phyloP scores from a whole-genome alignment of 1,140 invertebrate genomes.

The Zaprionus vittiger region DNA sequence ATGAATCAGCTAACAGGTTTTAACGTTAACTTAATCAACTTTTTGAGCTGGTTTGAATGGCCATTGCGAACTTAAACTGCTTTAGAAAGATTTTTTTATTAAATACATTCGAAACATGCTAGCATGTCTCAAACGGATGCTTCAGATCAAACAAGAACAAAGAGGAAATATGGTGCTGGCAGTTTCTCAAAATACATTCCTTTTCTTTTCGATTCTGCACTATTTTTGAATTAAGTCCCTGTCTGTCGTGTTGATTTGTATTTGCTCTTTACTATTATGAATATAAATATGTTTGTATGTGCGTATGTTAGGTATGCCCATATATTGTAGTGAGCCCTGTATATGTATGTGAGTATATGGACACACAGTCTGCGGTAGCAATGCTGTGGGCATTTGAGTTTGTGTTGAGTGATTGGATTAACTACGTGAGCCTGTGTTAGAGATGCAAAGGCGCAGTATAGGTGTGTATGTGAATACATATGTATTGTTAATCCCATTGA shows the following conservation, averaged over 20 bases:
- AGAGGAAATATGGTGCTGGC: conserved; percentile 70
- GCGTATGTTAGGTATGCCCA: conserved; percentile 11
- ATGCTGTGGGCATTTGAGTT: conserved; percentile 43
- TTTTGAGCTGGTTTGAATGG: too few species aligned
- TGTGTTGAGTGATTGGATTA: conserved; percentile 61
- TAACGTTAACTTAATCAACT: background rate
- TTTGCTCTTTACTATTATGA: conserved; percentile 27
- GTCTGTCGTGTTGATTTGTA: conserved; percentile 71
- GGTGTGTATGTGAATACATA: background rate
- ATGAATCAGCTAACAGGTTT: background rate
- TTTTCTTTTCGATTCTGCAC: conserved; percentile 57
- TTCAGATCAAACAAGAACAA: conserved; percentile 20
- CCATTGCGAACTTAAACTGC: too few species aligned
- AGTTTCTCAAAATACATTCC: conserved; percentile 56
- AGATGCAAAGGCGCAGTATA: background rate
- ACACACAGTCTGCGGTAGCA: conserved; percentile 54
- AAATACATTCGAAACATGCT: background rate
- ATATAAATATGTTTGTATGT: conserved; percentile 1
- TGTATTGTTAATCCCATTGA: conserved; percentile 69
- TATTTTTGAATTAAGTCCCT: conserved; percentile 70
- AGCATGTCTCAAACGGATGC: conserved; percentile 4
- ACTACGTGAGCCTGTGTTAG: conserved; percentile 17
- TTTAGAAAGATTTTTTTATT: too few species aligned
- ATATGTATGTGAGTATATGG: conserved; percentile 7
- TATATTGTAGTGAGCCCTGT: background rate